Conservation (phyloP, 2,113 vertebrate genomes). For the Oryzias curvinotus region DNA sequence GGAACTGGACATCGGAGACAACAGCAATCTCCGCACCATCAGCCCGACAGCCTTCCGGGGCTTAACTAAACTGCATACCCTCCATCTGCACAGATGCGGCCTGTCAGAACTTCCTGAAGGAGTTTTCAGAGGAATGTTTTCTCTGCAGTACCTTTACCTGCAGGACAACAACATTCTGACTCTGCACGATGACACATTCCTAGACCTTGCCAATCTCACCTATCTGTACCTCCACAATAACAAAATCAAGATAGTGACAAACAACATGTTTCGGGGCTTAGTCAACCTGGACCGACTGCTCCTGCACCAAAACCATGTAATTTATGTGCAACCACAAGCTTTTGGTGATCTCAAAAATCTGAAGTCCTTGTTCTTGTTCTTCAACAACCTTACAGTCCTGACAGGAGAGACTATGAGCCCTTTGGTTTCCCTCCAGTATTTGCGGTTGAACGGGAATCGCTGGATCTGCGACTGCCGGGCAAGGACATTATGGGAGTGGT, state of each 20-base stretch:
- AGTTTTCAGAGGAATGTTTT: slow-evolving; percentile 90
- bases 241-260: slow-evolving; percentile 89
- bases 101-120: slow-evolving; percentile 88
- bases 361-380: slow-evolving; percentile 93
- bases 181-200: slow-evolving; percentile 89
- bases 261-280: slow-evolving; percentile 90
- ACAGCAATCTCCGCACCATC: slow-evolving; percentile 87
- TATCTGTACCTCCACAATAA: slow-evolving; percentile 97
- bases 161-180: slow-evolving; percentile 92
- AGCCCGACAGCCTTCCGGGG: slow-evolving; percentile 89
- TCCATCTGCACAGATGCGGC: slow-evolving; percentile 94
- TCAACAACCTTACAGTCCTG: slow-evolving; percentile 92
- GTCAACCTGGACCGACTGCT: slow-evolving; percentile 91
- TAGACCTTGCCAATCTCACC: slow-evolving; percentile 95
- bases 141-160: slow-evolving; percentile 95
- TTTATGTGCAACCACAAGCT: slow-evolving; percentile 83
- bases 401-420: slow-evolving; percentile 88
- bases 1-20: slow-evolving; percentile 96
- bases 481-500: slow-evolving; percentile 95
- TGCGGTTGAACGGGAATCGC: slow-evolving; percentile 94
- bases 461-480: slow-evolving; percentile 98
- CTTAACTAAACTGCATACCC: slow-evolving; percentile 89
- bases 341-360: slow-evolving; percentile 92
- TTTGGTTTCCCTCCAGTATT: slow-evolving; percentile 88
- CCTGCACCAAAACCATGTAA: slow-evolving; percentile 91